A percentile compares a stretch with the other conserved stretches of the same genome.
Evolutionary conservation across 53 echinoderm and acorn worm species (phyloP).

Genomic region (Zoroaster sp.): DNA sequence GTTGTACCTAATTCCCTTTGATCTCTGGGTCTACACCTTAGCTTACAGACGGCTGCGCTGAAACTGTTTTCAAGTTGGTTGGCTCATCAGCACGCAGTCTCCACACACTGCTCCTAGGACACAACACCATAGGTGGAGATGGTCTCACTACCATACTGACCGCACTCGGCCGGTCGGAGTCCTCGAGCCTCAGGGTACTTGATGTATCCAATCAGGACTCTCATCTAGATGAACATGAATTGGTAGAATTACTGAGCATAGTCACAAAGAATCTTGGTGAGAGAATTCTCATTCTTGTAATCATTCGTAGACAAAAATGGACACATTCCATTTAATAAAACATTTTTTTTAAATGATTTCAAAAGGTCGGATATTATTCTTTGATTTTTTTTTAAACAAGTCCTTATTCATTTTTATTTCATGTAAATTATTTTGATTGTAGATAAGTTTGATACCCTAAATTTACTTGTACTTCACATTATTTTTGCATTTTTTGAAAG

Average conservation of each 20-base stretch:
- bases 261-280: conserved; percentile 62
- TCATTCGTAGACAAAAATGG: no score
- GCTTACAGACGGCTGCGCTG: conserved; percentile 55
- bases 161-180: conserved; percentile 11
- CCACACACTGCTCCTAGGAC: conserved; percentile 35
- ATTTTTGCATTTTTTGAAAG: no score
- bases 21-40: not conserved
- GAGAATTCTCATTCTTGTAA: no score
- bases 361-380: no score
- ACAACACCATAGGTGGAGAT: conserved; percentile 50
- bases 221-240: conserved; percentile 62
- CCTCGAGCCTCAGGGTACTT: conserved; percentile 49
- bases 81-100: conserved; percentile 14
- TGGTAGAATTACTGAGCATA: conserved; percentile 59
- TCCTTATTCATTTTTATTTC: no score
- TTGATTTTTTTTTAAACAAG: no score
- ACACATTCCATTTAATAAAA: no score
- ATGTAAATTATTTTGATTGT: no score
- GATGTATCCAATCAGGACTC: conserved; percentile 49
- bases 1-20: not conserved
- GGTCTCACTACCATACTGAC: conserved; percentile 35
- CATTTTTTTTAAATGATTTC: no score
- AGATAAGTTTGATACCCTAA: no score
- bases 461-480: no score
- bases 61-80: conserved; percentile 39